Evolutionary conservation across 2,888 invertebrate genomes (phyloP), one percentile per base, ranked within the genome.

Genomic region (Axea sp.): DNA sequence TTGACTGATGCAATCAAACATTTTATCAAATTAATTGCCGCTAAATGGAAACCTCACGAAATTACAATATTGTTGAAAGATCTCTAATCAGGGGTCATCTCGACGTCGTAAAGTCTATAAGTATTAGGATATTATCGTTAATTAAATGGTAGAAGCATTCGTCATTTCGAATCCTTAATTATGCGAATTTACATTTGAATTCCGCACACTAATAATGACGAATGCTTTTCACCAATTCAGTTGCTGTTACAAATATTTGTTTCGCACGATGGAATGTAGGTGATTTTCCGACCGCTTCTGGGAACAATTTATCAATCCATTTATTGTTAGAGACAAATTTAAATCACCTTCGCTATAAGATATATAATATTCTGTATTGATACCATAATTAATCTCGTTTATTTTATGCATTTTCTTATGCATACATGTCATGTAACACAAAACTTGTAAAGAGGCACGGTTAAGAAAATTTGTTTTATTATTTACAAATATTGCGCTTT

Each of bases 21-120:
- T 68, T 73, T 73, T 49, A 67, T 60, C 60, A 64, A 60, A 53
- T 45, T 62, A 73, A 73, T 60, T 59, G 26, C 51, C 35, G 47
- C 22, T 57, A 51, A 59, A 59, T 59, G 65, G 55, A 31, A 30
- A 57, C 45, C 26, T 49, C 60, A 47, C 33, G 47, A 64, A 47
- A 49, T 37, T 51, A 11, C 35, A 30, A 47, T 19, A 37, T 57
- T 59, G 51, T 47, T 67, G 14, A 60, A 68, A 68, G 68, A 68
- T 60, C 59, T 9, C 19, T 19, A 19, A 19, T 19, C 4, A 19
- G 19, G 19, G n/a, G n/a, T n/a, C 19, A 3, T 19, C 2, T 3
- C 9, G 12, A 28, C 41, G 35, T 68, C 68, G 59, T 68, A 68
- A 68, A 59, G 31, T 57, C 47, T 12, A 31, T 22, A 39, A 53